Conservation (phyloP, 2,888 invertebrate species). For the Spialia ferax region DNA sequence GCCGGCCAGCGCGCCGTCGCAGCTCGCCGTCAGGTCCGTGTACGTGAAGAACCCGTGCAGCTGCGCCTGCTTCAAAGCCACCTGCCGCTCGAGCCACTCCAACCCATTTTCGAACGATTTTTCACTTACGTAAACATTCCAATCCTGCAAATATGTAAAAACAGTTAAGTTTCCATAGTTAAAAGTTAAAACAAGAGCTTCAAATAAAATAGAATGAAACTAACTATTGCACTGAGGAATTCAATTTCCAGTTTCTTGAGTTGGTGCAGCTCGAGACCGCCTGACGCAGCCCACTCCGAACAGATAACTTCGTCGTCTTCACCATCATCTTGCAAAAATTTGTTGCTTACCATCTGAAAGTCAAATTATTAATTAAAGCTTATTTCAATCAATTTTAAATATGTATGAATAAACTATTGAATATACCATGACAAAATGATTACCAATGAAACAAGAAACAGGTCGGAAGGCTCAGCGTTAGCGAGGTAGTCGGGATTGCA, state of each 20-base stretch:
- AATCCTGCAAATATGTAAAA: constrained; percentile 88
- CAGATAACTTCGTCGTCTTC: constrained; percentile 96
- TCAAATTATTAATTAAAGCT: no score
- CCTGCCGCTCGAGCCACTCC: constrained; percentile 88
- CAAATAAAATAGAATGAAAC: constrained; percentile 57
- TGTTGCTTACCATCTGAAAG: constrained; percentile 97
- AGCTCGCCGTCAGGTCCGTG: constrained; percentile 89
- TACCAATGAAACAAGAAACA: constrained; percentile 98
- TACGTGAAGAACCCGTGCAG: constrained; percentile 94
- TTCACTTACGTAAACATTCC: constrained; percentile 94
- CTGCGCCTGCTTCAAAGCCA: constrained; percentile 91
- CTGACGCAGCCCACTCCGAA: constrained; percentile 97
- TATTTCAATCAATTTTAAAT: no score
- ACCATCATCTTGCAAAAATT: constrained; percentile 97
- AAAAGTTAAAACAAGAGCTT: not conserved
- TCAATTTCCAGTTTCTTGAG: constrained; percentile 95
- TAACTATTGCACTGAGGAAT: constrained; percentile 96
- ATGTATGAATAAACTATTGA: no score
- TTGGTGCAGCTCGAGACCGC: constrained; percentile 90
- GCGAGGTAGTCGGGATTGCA: constrained; percentile 94
- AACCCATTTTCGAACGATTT: constrained; percentile 92
- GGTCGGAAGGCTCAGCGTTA: constrained; percentile 94
- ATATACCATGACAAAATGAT: constrained; percentile 40
- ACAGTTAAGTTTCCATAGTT: not conserved
- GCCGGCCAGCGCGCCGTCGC: constrained; percentile 74